Evolutionary conservation across 1,140 invertebrate genomes (phyloP).

Genomic region (Stegodyphus dumicola): DNA sequence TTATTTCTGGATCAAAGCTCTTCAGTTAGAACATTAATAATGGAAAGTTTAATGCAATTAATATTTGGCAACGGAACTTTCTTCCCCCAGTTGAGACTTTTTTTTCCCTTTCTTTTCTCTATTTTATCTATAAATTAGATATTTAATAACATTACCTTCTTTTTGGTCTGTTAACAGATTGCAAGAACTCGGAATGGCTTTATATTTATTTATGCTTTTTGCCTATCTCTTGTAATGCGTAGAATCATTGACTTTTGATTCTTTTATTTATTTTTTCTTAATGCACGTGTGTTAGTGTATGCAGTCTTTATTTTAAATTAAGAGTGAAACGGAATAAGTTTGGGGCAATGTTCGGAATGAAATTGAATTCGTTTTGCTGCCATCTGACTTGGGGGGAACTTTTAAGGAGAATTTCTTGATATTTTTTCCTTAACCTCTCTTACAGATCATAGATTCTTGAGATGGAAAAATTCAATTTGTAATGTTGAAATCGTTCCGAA

Average conservation of each 20-base stretch:
- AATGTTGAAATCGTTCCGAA: constrained; percentile 30
- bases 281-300: constrained; percentile 20
- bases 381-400: not conserved
- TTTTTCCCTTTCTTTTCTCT: constrained; percentile 17
- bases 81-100: constrained; percentile 21
- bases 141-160: constrained; percentile 57
- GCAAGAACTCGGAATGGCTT: constrained; percentile 10
- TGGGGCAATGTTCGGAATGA: constrained; percentile 20
- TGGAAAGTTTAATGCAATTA: constrained; percentile 61
- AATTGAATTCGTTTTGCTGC: constrained; percentile 52
- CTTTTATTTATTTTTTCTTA: constrained; percentile 10
- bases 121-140: constrained; percentile 61
- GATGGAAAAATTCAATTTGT: constrained; percentile 35
- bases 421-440: not conserved
- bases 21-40: constrained; percentile 60
- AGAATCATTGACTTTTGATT: not conserved
- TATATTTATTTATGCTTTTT: not conserved
- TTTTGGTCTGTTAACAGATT: constrained; percentile 52
- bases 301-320: constrained; percentile 58
- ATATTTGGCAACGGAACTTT: constrained; percentile 42
- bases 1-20: constrained; percentile 54
- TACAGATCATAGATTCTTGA: not conserved
- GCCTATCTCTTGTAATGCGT: not conserved
- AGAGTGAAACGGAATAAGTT: constrained; percentile 26
- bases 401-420: not conserved